Evolutionary conservation across 2,797 vertebrate genomes (phyloP).

Genomic region (Diglossa cyanea): DNA sequence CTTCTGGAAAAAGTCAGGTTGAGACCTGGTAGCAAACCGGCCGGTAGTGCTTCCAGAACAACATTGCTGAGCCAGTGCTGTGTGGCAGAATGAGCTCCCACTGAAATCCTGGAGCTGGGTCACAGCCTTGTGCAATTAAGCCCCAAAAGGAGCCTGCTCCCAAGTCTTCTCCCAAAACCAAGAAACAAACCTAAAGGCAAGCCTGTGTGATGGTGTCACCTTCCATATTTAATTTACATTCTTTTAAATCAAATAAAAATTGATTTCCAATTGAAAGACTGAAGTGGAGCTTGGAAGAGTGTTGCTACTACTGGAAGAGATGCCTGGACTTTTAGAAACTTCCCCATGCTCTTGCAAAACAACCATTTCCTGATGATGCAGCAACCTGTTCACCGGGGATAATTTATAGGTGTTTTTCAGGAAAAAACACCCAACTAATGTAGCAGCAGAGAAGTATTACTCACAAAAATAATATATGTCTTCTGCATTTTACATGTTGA

Average conservation of each 20-base stretch:
- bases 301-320: not conserved
- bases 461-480: constrained; percentile 57
- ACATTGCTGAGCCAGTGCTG: fast-evolving
- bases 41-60: not conserved
- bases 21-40: not conserved
- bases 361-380: constrained; percentile 55
- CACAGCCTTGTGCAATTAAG: not conserved
- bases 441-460: constrained; percentile 50
- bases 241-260: not conserved
- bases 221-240: not conserved
- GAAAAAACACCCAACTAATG: not conserved
- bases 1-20: not conserved
- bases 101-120: not conserved
- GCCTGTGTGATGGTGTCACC: not conserved
- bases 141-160: not conserved
- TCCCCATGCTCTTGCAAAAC: constrained; percentile 25
- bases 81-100: not conserved
- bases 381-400: constrained; percentile 19
- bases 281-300: not conserved
- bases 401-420: constrained; percentile 42
- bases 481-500: constrained; percentile 54
- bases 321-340: not conserved
- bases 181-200: not conserved
- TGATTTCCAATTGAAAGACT: not conserved
- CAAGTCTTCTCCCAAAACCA: not conserved